Evolutionary conservation across 2,113 vertebrate genomes (phyloP).

Genomic region (Bungarus multicinctus): DNA sequence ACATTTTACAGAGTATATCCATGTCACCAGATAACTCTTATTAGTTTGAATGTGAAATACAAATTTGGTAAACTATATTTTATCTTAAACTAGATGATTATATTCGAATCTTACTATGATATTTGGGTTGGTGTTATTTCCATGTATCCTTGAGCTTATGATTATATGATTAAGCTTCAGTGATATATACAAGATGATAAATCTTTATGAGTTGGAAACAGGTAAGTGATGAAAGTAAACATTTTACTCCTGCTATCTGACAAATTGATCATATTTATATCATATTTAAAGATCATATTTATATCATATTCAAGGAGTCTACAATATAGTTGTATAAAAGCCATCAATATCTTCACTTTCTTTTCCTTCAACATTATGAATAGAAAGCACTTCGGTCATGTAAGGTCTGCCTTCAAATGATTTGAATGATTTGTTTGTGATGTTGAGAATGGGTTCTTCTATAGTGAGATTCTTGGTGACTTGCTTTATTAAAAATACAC

Average conservation of each 20-base stretch:
- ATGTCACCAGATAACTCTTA: constrained; percentile 31
- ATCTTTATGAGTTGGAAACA: constrained; percentile 29
- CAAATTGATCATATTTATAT: constrained; percentile 30
- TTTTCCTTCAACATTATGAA: constrained; percentile 21
- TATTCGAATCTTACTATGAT: constrained; percentile 35
- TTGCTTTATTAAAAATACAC: constrained; percentile 22
- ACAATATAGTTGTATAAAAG: background rate
- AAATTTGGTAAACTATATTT: background rate
- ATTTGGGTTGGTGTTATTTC: constrained; percentile 46
- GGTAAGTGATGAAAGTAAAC: constrained; percentile 50
- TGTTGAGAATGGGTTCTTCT: constrained; percentile 33
- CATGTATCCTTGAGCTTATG: constrained; percentile 57
- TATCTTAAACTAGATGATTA: constrained; percentile 1
- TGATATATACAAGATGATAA: constrained; percentile 63
- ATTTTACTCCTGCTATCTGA: background rate
- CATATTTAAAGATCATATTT: no score
- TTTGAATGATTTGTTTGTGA: constrained; percentile 44
- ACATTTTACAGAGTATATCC: background rate
- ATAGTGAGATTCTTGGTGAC: constrained; percentile 19
- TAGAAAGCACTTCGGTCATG: constrained; percentile 37
- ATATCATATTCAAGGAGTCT: constrained; percentile 16
- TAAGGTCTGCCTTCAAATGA: constrained; percentile 31
- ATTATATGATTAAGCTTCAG: constrained; percentile 48
- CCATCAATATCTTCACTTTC: background rate
- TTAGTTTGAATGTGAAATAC: constrained; percentile 43